A percentile compares a stretch with the other conserved stretches of the same genome.
phyloP scores from a whole-genome alignment of 2,888 invertebrate species.

The Spicauda simplicius region DNA sequence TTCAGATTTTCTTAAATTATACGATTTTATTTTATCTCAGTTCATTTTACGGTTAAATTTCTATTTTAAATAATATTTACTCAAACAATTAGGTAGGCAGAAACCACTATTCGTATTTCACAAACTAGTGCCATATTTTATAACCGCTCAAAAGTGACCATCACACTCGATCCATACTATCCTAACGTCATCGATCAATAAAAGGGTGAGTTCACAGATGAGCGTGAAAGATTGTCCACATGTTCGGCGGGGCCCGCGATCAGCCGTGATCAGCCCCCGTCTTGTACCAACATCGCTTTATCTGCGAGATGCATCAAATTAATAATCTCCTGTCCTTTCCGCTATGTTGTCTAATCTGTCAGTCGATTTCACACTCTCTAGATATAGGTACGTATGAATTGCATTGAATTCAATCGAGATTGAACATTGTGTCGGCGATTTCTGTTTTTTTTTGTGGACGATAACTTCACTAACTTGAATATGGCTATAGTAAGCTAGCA shows the following conservation, averaged over 20 bases:
- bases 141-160: neutral
- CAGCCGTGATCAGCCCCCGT: conserved; percentile 52
- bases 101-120: neutral
- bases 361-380: conserved; percentile 50
- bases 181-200: conserved; percentile 63
- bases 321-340: conserved; percentile 72
- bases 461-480: too few species aligned
- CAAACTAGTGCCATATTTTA: neutral
- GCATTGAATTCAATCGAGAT: neutral
- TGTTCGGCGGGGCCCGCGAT: conserved; percentile 70
- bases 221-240: conserved; percentile 85
- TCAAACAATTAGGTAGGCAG: neutral
- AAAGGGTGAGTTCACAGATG: conserved; percentile 83
- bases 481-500: too few species aligned
- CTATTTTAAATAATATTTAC: too few species aligned
- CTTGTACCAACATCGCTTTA: conserved; percentile 63
- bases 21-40: too few species aligned
- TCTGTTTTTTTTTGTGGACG: too few species aligned
- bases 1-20: too few species aligned
- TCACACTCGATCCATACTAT: conserved; percentile 53
- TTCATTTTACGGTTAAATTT: too few species aligned
- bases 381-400: neutral
- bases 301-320: conserved; percentile 72
- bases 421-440: too few species aligned
- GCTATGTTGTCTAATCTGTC: conserved; percentile 70